Percentiles rank a stretch among this genome's conserved stretches.
These are phyloP conservation scores for Ptychadena robeensis DNA, from an alignment of 2,797 vertebrate genomes.

Conservation along the genomic window DNA sequence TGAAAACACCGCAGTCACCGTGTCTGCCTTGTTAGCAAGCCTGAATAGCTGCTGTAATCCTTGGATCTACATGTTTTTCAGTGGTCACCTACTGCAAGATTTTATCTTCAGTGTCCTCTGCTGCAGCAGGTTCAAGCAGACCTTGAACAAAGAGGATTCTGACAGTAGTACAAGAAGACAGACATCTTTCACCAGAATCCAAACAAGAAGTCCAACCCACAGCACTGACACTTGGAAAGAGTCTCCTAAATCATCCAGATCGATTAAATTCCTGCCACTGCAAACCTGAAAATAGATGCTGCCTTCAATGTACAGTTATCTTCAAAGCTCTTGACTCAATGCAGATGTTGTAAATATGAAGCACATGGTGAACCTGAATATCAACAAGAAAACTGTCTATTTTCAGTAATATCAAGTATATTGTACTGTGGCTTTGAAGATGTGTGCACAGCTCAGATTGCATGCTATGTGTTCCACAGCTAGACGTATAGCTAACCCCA, in stretches of 20 bases:
- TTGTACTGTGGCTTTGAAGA: neutral
- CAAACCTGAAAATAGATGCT: conserved; percentile 65
- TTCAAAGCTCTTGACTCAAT: neutral
- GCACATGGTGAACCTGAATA: conserved; percentile 2
- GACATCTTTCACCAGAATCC: conserved; percentile 82
- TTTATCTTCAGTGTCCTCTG: conserved; percentile 85
- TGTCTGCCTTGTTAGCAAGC: conserved; percentile 90
- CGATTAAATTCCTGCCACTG: conserved; percentile 71
- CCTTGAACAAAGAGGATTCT: conserved; percentile 86
- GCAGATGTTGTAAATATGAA: conserved; percentile 14
- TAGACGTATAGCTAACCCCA: neutral
- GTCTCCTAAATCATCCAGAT: conserved; percentile 76
- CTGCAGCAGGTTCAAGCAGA: conserved; percentile 75
- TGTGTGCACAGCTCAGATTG: neutral
- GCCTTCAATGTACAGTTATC: rapidly evolving
- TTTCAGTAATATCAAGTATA: neutral
- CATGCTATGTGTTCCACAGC: neutral
- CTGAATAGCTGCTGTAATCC: conserved; percentile 98
- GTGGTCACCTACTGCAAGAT: conserved; percentile 93
- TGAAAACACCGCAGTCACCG: conserved; percentile 86
- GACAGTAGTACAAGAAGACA: conserved; percentile 87
- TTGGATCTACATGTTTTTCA: conserved; percentile 99
- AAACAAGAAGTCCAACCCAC: conserved; percentile 84
- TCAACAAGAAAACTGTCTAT: neutral
- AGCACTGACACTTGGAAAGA: conserved; percentile 83